A percentile compares a stretch with the other conserved stretches of the same genome.
These are phyloP conservation scores for Pseudococcus viburni DNA, from an alignment of 2,888 invertebrate genomes.

Conservation along the genomic window DNA sequence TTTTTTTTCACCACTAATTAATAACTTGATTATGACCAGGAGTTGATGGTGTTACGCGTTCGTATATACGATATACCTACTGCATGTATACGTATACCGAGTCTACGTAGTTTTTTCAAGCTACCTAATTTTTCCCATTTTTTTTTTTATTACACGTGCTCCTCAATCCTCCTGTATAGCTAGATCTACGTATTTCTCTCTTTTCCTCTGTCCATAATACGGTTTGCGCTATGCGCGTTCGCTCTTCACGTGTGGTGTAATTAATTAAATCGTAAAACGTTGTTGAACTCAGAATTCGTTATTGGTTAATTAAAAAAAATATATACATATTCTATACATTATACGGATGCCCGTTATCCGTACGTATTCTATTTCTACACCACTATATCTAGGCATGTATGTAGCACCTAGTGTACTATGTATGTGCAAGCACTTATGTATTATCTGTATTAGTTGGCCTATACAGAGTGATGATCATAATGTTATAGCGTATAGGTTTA, in stretches of 20 bases:
- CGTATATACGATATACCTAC: neutral
- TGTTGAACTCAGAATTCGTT: conserved; percentile 55
- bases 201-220: neutral
- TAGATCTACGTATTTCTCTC: neutral
- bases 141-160: conserved; percentile 60
- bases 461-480: too few relatives aligned
- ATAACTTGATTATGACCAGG: conserved; percentile 61
- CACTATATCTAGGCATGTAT: too few relatives aligned
- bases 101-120: neutral
- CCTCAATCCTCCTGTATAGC: neutral
- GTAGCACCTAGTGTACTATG: too few relatives aligned
- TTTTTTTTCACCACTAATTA: conserved; percentile 59
- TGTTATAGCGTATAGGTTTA: too few relatives aligned
- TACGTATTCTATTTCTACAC: neutral
- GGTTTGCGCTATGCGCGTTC: conserved; percentile 13
- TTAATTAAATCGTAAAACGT: conserved; percentile 64
- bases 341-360: conserved; percentile 35
- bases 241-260: conserved; percentile 33
- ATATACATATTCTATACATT: neutral
- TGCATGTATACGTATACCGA: neutral
- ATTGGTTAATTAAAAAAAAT: conserved; percentile 61
- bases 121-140: neutral
- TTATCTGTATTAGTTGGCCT: too few relatives aligned
- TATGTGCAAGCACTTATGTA: too few relatives aligned
- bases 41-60: conserved; percentile 20